Percentiles rank a stretch among this genome's conserved stretches.
Conservation (phyloP, 1,140 invertebrate genomes). For the Brachionus calyciflorus region DNA sequence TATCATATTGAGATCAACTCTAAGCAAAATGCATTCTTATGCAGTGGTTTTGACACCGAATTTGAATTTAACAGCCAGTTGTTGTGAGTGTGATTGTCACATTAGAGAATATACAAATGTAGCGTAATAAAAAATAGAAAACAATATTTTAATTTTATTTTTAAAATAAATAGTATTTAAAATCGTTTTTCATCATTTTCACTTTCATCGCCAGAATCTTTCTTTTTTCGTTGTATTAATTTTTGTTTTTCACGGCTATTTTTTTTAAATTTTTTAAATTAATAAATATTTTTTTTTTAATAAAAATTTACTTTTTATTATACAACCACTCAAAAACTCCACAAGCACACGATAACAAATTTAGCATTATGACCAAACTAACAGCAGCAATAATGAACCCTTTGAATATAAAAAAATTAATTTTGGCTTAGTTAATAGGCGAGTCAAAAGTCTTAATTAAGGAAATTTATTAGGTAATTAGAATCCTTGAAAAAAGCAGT, state of each 20-base stretch:
- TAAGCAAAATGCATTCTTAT: constrained; percentile 35
- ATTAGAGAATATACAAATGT: constrained; percentile 27
- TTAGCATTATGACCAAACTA: neutral
- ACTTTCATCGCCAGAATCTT: too few relatives aligned
- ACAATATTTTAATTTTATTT: too few relatives aligned
- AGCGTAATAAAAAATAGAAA: neutral
- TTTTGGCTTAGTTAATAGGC: too few relatives aligned
- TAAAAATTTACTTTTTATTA: neutral
- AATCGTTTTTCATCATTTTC: too few relatives aligned
- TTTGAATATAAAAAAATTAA: neutral
- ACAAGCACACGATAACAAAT: neutral
- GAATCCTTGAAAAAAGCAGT: too few relatives aligned
- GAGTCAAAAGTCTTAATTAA: too few relatives aligned
- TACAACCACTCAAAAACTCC: neutral
- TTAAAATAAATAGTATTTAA: too few relatives aligned
- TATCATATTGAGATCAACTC: constrained; percentile 13
- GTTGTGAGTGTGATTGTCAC: constrained; percentile 45
- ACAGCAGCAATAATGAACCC: neutral
- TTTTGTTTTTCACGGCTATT: too few relatives aligned
- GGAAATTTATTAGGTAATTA: too few relatives aligned
- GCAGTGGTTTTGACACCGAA: constrained; percentile 42
- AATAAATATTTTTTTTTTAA: too few relatives aligned
- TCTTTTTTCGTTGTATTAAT: too few relatives aligned
- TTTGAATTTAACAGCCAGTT: constrained; percentile 20
- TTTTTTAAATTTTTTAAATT: too few relatives aligned